Evolutionary conservation across 2,797 vertebrate genomes (phyloP), one percentile per base, ranked within the genome.

Genomic region (Phrynocephalus forsythii): DNA sequence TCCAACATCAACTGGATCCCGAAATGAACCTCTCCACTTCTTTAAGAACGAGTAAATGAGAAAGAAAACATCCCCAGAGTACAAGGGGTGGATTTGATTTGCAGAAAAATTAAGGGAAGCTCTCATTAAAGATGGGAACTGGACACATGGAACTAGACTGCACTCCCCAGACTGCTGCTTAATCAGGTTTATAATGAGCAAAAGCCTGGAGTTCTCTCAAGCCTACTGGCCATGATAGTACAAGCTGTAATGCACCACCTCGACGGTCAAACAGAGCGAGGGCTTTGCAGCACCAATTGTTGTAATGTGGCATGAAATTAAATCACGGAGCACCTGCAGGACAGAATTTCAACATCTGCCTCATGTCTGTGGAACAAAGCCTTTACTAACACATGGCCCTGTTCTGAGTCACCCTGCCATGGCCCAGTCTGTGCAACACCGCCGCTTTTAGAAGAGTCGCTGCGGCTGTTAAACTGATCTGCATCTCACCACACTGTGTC

Each of bases 291-390:
- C 91, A 91, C 93, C 93, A 94, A 93, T 90, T 90, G 92, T 91
- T 94, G 93, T 96, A 96, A 96, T 92, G 94, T 94, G 93, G 91
- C 95, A 92, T 96, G 96, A 97, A 96, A 96, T 97, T 95, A 96
- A 95, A 95, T 92, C 82, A 67, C 90, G 87, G 89, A 91, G 93
- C 94, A 94, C 88, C 94, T 94, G 87, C 89, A 93, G 92, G 91
- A 95, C 94, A 94, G 95, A 95, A 93, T 94, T 92, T 93, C 92
- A 85, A 68, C 91, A 90, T 93, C 83, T 75, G 86, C 85, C 71
- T 16, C 1, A 2, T 1, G 79, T 71, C 78, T 75, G 48, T 33
- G 82, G 87, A 84, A 89, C 84, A 86, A 88, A 90, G 83, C 84
- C 93, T 75, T 82, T 81, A 89, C 87, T 90, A 92, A 73, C 78